Evolutionary conservation across 1,140 invertebrate species (phyloP), one percentile per base, ranked within the genome.

Genomic region (Eulimnadia texana): DNA sequence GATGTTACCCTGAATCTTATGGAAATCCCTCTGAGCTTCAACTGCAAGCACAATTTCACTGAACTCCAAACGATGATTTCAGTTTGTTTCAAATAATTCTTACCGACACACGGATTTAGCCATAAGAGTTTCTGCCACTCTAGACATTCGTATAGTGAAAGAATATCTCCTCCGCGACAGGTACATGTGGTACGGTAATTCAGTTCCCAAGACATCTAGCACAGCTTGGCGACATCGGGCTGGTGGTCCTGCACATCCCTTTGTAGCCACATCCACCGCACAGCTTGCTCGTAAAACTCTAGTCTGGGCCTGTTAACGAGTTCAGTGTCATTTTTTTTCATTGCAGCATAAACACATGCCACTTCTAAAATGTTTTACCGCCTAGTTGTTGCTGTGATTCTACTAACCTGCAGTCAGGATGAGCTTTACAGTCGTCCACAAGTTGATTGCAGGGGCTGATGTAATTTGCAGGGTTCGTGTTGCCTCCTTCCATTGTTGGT

Each of bases 21-120:
- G 88, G 72, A 87, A 91, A 71, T 90, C 86, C 71, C 86, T 86
- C 72, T 91, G 88, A 3, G 88, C 85, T 72, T 91, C 88, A 65
- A 90, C 89, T 92, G 73, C 42, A 75, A 78, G n/a, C n/a, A n/a
- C n/a, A n/a, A n/a, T n/a, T n/a, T n/a, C n/a, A n/a, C n/a, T n/a
- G n/a, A n/a, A n/a, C n/a, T n/a, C 19, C 22, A 22, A 63, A 25
- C 6, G n/a, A 27, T 23, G 47, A 65, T 33, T 28, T 2, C 28
- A 19, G 51, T 62, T 16, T n/a, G 6, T 6, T 16, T 9, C 33
- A 6, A 16, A 42, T 42, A 42, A 42, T 6, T 78, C 86, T 83
- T 73, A 93, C 90, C 88, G 57, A 93, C 88, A 71, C 90, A 93
- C 3, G 88, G 86, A 70, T 93, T 93, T 54, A 91, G 82, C 88